These are phyloP conservation scores for Scyliorhinus canicula DNA, from an alignment of 2,797 vertebrate genomes.

Conservation along the genomic window DNA sequence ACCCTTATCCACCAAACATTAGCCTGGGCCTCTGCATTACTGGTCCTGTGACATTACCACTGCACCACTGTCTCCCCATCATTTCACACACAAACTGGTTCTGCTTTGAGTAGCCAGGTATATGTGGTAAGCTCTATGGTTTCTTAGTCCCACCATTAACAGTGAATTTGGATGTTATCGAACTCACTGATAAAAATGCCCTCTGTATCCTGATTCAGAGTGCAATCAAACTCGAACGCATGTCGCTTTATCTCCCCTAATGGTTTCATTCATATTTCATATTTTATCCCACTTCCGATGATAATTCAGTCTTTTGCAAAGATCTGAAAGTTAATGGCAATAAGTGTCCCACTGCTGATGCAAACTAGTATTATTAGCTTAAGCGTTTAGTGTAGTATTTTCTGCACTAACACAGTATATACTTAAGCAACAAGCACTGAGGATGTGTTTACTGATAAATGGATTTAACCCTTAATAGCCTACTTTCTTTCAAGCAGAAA, in stretches of 20 bases:
- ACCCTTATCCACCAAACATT: too few species aligned
- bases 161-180: background rate
- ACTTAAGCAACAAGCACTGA: background rate
- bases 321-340: background rate
- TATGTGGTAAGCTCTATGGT: background rate
- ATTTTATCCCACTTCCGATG: background rate
- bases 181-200: background rate
- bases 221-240: background rate
- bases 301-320: constrained; percentile 18
- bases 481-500: background rate
- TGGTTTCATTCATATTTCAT: background rate
- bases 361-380: background rate
- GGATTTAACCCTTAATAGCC: background rate
- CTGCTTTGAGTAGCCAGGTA: background rate
- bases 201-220: background rate
- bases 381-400: background rate
- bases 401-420: background rate
- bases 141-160: background rate
- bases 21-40: too few species aligned
- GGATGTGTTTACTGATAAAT: background rate
- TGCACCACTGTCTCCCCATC: too few species aligned
- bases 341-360: background rate
- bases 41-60: too few species aligned
- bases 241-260: background rate
- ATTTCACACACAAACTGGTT: background rate